Evolutionary conservation across 2,888 invertebrate species (phyloP), one percentile per base, ranked within the genome.

Genomic region (Napeogenes sylphis): DNA sequence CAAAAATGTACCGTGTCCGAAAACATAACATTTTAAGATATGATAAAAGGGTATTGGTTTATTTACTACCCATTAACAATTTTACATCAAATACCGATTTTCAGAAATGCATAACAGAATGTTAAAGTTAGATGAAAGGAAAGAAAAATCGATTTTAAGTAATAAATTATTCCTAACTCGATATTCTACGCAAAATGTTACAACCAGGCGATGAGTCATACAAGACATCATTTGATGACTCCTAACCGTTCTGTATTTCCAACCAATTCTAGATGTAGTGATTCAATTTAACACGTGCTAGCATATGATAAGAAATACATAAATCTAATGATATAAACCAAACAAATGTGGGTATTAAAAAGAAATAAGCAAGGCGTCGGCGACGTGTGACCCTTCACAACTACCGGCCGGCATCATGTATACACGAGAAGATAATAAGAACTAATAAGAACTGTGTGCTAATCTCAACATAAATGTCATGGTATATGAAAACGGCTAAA

Each of bases 331-430:
- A 56, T 46, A 56, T 12, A 21, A 30, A 51, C 21, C 51, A 30
- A 51, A 51, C 12, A 51, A 30, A 30, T 30, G 51, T 12, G 51
- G 51, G 51, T 51, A 51, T 30, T 51, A 30, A 51, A 51, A 30
- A 51, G 32, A 30, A 58, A 21, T 42, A 45, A 42, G 42, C 3
- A 56, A 62, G 57, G 56, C 59, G 35, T 51, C 60, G 63, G 55
- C 72, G 68, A 74, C 74, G 73, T 74, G 72, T 71, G 70, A 67
- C 66, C 65, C 61, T 35, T 38, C 45, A 56, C 33, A 63, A 68
- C 69, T 60, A 73, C 76, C 76, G 75, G 75, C 76, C 76, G 76
- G 76, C 71, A 63, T 62, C 57, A 51, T 51, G n/a, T n/a, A 30
- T 30, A 4, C 10, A 14, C 10, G 14, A 32, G 54, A 8, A 35